Evolutionary conservation across 1,140 invertebrate genomes (phyloP), one percentile per base, ranked within the genome.

Genomic region (Gryon sp.): DNA sequence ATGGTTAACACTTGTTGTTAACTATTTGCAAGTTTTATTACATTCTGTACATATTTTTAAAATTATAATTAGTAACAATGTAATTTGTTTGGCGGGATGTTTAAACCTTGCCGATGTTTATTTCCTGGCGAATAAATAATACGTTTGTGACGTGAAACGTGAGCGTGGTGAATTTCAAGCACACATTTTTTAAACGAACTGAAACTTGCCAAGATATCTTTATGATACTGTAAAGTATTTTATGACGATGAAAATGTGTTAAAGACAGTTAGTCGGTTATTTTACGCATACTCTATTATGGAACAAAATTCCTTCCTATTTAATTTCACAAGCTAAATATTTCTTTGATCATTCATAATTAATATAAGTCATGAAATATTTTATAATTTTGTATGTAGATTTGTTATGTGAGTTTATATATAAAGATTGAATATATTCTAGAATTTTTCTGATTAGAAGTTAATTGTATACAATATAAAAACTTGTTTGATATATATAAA

Each of bases 91-190:
- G 38, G 14, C 62, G 38, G 6, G 38, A 66, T 45, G 30, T 50
- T 69, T 38, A 22, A 70, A 8, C 26, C 19, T 40, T 11, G 41
- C 30, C 45, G 48, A 63, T 57, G 43, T 69, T 70, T 63, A 59
- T 65, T 76, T 69, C 63, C 48, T 36, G 11, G 22, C 20, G 22
- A 63, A 50, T 69, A 69, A 69, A 76, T 65, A 76, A 69, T 52
- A 59, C 24, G 3, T 7, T 36, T 40, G 41, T 36, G 59, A 76
- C 65, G 43, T 36, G 73, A 69, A 76, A 76, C 73, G 73, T 76
- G 73, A 76, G 63, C 73, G 73, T 69, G 73, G 43, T 30, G 43
- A 76, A 76, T 69, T 57, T 41, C 48, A 69, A 76, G 59, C 36
- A 55, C 55, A 63, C 55, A 69, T 48, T 75, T 75, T 75, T 55